These are phyloP conservation scores for Propithecus deckenii DNA, from an alignment of 2,797 vertebrate genomes.

Conservation along the genomic window DNA sequence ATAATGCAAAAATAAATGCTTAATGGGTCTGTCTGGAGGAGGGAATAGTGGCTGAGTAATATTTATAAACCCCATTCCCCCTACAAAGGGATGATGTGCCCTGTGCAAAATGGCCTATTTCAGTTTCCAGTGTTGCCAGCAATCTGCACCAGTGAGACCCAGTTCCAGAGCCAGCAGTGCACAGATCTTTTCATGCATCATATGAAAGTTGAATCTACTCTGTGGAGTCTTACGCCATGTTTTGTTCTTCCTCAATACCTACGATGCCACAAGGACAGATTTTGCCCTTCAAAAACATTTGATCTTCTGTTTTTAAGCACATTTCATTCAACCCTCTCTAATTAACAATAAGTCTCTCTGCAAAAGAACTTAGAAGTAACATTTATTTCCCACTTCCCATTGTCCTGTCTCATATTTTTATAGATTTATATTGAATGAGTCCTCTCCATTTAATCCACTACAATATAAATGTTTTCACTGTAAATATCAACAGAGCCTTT, in stretches of 20 bases:
- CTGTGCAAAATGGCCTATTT: constrained; percentile 39
- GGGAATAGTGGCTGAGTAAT: neutral
- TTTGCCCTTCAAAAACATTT: constrained; percentile 60
- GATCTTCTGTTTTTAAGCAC: constrained; percentile 52
- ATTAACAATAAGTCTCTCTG: constrained; percentile 39
- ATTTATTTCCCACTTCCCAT: neutral
- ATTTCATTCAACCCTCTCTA: constrained; percentile 48
- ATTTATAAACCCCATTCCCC: constrained; percentile 36
- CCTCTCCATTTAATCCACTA: neutral
- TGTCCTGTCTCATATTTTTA: constrained; percentile 20
- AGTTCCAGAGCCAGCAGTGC: constrained; percentile 37
- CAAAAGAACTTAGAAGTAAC: constrained; percentile 21
- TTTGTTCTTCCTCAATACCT: neutral
- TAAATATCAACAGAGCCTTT: neutral
- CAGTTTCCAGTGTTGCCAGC: neutral
- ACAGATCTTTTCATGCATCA: neutral
- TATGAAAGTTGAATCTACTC: constrained; percentile 59
- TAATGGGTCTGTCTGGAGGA: neutral
- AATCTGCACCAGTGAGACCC: neutral
- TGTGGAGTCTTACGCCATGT: neutral
- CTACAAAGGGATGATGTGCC: neutral
- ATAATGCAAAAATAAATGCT: neutral
- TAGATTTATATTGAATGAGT: constrained; percentile 48
- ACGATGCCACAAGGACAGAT: constrained; percentile 47
- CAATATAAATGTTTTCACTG: neutral